A percentile compares a stretch with the other conserved stretches of the same genome.
phyloP scores from a whole-genome alignment of 2,797 vertebrate genomes.

The Lutjanus campechanus region DNA sequence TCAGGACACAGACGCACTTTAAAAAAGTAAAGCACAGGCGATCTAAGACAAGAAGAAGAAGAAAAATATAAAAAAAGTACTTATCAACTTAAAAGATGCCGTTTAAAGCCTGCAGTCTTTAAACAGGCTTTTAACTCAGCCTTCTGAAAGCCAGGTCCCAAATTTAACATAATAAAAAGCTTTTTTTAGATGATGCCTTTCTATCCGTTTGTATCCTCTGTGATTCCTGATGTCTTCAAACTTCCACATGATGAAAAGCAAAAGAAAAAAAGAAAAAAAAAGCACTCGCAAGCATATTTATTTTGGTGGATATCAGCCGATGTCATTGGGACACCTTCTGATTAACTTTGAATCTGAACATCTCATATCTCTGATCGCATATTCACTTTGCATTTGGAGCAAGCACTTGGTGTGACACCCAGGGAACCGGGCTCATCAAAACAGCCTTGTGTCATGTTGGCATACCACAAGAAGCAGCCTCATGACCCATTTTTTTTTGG shows the following conservation, averaged over 20 bases:
- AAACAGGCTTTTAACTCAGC: background rate
- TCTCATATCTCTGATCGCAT: conserved; percentile 17
- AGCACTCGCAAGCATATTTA: background rate
- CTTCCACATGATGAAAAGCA: background rate
- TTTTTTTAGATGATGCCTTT: background rate
- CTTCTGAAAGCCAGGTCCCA: background rate
- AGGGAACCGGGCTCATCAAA: conserved; percentile 52
- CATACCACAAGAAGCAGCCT: conserved; percentile 47
- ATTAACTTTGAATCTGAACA: conserved; percentile 39
- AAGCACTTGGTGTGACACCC: conserved; percentile 23
- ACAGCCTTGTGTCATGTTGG: conserved; percentile 44
- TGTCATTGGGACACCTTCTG: conserved; percentile 22
- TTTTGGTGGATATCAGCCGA: background rate
- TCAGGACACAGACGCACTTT: background rate
- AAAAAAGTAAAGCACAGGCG: background rate
- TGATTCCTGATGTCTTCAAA: background rate
- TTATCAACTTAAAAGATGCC: background rate
- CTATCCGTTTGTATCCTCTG: background rate
- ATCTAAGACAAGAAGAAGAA: background rate
- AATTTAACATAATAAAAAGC: background rate
- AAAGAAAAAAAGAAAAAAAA: background rate
- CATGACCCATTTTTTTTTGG: conserved; percentile 61
- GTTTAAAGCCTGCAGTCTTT: background rate
- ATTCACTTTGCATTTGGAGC: conserved; percentile 53
- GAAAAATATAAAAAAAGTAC: background rate